Evolutionary conservation across 2,797 vertebrate genomes (phyloP).

Genomic region (Tympanoctomys barrerae): DNA sequence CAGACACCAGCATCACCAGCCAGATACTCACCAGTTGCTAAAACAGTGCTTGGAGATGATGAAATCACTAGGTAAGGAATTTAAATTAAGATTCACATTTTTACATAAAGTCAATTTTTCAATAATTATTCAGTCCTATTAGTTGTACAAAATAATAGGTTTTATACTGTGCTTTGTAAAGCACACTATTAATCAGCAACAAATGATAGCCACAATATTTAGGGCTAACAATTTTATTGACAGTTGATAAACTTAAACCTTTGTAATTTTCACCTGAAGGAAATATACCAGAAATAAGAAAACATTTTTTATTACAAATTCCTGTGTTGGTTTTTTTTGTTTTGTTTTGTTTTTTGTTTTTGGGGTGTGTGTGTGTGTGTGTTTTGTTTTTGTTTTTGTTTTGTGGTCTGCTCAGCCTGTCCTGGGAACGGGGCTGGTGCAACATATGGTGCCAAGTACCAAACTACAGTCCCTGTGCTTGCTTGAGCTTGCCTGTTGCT

Average conservation of each 20-base stretch:
- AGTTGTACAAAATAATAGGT: background rate
- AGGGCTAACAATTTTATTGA: background rate
- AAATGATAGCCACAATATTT: conserved; percentile 50
- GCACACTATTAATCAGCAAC: background rate
- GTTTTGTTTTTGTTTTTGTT: too few species aligned
- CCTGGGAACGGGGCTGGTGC: too few species aligned
- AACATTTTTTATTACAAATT: conserved; percentile 34
- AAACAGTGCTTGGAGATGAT: conserved; percentile 94
- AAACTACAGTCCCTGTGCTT: too few species aligned
- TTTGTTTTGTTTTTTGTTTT: too few species aligned
- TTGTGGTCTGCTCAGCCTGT: too few species aligned
- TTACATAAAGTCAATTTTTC: background rate
- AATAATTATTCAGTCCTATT: background rate
- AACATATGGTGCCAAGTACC: too few species aligned
- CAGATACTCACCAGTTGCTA: conserved; percentile 94
- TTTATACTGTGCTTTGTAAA: background rate
- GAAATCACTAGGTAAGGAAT: conserved; percentile 93
- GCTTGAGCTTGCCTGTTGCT: too few species aligned
- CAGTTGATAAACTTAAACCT: conserved; percentile 4
- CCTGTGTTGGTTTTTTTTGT: background rate
- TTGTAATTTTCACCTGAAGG: background rate
- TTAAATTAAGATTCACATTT: background rate
- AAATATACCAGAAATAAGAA: conserved; percentile 21
- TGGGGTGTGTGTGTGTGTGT: too few species aligned
- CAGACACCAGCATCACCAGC: conserved; percentile 93